Evolutionary conservation across 2,797 vertebrate genomes (phyloP), one percentile per base, ranked within the genome.

Genomic region (Schizopygopsis pylzovi): DNA sequence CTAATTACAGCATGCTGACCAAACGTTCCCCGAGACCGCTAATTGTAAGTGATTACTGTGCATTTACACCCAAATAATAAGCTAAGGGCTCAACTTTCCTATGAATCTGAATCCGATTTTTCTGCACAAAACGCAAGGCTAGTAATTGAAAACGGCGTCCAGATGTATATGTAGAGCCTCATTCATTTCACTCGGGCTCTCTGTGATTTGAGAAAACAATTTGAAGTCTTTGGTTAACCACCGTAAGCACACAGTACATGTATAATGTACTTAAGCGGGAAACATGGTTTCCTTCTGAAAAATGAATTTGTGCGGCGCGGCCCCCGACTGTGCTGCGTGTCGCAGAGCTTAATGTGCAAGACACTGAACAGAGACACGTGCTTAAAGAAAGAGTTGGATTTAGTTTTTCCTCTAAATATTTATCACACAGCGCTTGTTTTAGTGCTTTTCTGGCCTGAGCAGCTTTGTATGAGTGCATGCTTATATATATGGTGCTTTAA

Each of bases 151-250:
- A 78, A 83, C 43, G 79, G 65, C 41, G 41, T 67, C 79, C 52
- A 79, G 79, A 85, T 68, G 78, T 72, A 72, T 37, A n/a, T n/a
- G n/a, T n/a, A 20, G 33, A 83, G 75, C 72, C 81, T 75, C 54
- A 45, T 81, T 87, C 77, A 78, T 87, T 89, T 88, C 90, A 78
- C 86, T 89, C 86, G 89, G 89, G 91, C 90, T 87, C 90, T 68
- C 77, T 8, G 90, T 22, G 91, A 92, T 92, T 93, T 92, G 86
- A 92, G 92, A 94, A 93, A 93, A 93, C 89, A 83, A 91, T 93
- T 93, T 93, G 86, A 92, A 91, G 91, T 91, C 61, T 83, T 89
- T 91, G 93, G 94, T 94, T 94, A 94, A 94, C 94, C 93, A 90
- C 93, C 87, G 88, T 91, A 87, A 87, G 89, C 92, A 90, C 54